Conservation (phyloP, 1,140 invertebrate species). For the Cyclina sinensis region DNA sequence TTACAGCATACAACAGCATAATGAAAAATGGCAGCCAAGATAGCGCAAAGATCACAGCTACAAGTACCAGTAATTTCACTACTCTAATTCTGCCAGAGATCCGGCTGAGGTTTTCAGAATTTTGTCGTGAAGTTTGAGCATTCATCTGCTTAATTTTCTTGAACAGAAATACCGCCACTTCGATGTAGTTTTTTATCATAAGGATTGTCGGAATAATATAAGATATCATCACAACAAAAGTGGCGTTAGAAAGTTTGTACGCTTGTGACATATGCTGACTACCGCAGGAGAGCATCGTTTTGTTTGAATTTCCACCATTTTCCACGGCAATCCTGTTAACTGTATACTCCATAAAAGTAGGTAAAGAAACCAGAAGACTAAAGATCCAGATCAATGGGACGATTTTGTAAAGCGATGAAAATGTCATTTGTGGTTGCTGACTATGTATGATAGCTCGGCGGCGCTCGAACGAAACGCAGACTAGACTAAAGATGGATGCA, state of each 20-base stretch:
- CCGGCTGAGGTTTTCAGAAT: not conserved
- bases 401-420: conserved; percentile 18
- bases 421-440: conserved; percentile 30
- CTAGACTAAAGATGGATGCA: conserved; percentile 75
- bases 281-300: conserved; percentile 29
- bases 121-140: not conserved
- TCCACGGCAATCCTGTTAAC: conserved; percentile 4
- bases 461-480: conserved; percentile 76
- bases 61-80: conserved; percentile 76
- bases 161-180: conserved; percentile 67
- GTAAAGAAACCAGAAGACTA: conserved; percentile 64
- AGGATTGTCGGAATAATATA: conserved; percentile 70
- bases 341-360: conserved; percentile 71
- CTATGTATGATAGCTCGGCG: conserved; percentile 66
- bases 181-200: conserved; percentile 70
- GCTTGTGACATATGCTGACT: conserved; percentile 41
- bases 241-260: conserved; percentile 64
- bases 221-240: conserved; percentile 59
- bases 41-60: conserved; percentile 73
- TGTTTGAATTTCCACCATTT: conserved; percentile 21
- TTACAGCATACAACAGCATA: conserved; percentile 69
- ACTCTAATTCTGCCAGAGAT: conserved; percentile 65
- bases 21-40: conserved; percentile 78
- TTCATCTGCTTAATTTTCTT: conserved; percentile 39
- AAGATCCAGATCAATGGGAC: conserved; percentile 68